phyloP scores from a whole-genome alignment of 2,113 vertebrate genomes.

The Serilophus lunatus region DNA sequence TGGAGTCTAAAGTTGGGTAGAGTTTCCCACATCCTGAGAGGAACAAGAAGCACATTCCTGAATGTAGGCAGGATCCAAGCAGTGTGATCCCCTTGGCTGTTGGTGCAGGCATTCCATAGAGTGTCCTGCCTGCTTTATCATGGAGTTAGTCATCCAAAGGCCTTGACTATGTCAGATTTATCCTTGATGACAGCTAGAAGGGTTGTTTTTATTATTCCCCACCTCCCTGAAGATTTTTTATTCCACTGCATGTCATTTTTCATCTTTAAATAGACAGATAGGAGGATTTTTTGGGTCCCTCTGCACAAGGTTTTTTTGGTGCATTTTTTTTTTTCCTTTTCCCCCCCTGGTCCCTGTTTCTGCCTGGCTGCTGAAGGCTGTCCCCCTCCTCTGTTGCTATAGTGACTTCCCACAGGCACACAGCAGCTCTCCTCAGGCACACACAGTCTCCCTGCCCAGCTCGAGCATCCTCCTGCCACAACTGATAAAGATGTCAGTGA shows the following conservation, averaged over 20 bases:
- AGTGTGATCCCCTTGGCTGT: not conserved
- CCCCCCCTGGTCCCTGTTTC: not conserved
- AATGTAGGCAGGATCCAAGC: not conserved
- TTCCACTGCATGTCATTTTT: not conserved
- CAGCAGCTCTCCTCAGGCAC: not conserved
- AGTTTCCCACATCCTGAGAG: not conserved
- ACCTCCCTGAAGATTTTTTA: not conserved
- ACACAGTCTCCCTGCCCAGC: not conserved
- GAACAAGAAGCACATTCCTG: not conserved
- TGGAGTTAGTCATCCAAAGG: not conserved
- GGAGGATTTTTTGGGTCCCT: too few relatives aligned
- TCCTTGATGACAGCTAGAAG: not conserved
- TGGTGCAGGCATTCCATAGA: not conserved
- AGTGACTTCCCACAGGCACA: constrained; percentile 63
- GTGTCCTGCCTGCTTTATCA: not conserved
- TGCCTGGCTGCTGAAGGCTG: constrained; percentile 44
- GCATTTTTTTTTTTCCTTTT: not conserved
- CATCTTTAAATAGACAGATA: not conserved
- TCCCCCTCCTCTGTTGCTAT: constrained; percentile 70
- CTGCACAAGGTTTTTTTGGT: accelerated
- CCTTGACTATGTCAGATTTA: not conserved
- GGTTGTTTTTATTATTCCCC: not conserved
- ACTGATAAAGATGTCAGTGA: constrained; percentile 13
- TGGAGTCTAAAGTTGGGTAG: not conserved
- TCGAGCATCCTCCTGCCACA: not conserved